Evolutionary conservation across 2,113 vertebrate genomes (phyloP), one percentile per base, ranked within the genome.

Genomic region (Pica pica): DNA sequence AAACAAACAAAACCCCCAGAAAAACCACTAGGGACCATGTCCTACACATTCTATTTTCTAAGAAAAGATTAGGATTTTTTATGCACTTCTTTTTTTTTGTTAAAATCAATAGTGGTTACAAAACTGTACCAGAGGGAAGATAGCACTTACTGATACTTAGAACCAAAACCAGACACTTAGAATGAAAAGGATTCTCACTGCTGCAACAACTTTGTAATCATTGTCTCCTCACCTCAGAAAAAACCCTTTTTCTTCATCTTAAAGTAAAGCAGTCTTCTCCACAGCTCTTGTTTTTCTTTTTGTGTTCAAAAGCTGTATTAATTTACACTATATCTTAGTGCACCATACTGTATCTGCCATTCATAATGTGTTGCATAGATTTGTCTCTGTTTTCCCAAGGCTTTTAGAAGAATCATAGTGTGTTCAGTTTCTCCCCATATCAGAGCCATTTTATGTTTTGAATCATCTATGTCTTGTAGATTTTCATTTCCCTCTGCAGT

Each of bases 1-100:
- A 49, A 44, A 1, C 2, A 41, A 60, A 8, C 8, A 31, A 42
- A 39, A 7, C 3, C 1, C 6, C 9, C 11, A 41, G 17, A 6
- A 69, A 65, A 65, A 10, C 3, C 7, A 23, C 8, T 22, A 84
- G 7, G 13, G 64, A 35, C 24, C 7, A 16, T 70, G 30, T 69
- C 33, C 22, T 64, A 55, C 46, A 22, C 0, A 4, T 56, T 79
- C 23, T 56, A 0, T 61, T 75, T 89, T 65, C 23, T 60, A 3
- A 67, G 13, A 37, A 65, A 64, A 85, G 1, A 12, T 20, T 49
- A 27, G 1, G 13, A 17, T 64, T 88, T 74, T 74, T 35, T 7
- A 69, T n/a, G 4, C 6, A 10, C 26, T 50, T 59, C 7, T n/a
- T 55, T 35, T 64, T 59, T 23, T 35, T 65, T 33, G 5, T 56